phyloP scores from a whole-genome alignment of 2,113 vertebrate species.

The Parotia lawesii region DNA sequence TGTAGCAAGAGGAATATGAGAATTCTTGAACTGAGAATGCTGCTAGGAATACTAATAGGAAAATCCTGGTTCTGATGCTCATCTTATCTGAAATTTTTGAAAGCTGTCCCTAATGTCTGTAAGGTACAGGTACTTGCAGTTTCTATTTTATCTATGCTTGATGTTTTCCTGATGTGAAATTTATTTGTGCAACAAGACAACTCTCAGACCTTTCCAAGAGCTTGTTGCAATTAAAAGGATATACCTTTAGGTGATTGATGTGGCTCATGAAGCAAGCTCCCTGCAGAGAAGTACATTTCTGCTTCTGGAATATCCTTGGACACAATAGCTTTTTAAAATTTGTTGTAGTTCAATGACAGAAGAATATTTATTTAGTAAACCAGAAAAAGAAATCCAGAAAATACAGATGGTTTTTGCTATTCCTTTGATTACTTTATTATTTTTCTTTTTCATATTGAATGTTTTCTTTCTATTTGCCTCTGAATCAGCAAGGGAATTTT shows the following conservation, averaged over 20 bases:
- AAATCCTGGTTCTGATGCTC: constrained; percentile 2
- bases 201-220: neutral
- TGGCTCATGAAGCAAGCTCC: neutral
- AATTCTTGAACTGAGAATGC: neutral
- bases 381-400: neutral
- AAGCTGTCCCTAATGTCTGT: neutral
- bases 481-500: neutral
- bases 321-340: neutral
- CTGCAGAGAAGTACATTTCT: neutral
- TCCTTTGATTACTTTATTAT: no score
- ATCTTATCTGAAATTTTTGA: constrained; percentile 17
- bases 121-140: neutral
- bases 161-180: neutral
- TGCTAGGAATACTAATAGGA: constrained; percentile 28
- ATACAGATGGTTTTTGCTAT: neutral
- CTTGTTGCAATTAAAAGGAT: constrained; percentile 21
- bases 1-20: neutral
- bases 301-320: neutral
- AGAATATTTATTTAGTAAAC: neutral
- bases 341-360: neutral
- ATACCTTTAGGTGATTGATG: neutral
- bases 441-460: neutral
- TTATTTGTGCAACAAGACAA: neutral
- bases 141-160: neutral
- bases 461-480: neutral